Conservation (phyloP, 2,888 invertebrate genomes). For the Amblyjoppa fuscipennis region DNA sequence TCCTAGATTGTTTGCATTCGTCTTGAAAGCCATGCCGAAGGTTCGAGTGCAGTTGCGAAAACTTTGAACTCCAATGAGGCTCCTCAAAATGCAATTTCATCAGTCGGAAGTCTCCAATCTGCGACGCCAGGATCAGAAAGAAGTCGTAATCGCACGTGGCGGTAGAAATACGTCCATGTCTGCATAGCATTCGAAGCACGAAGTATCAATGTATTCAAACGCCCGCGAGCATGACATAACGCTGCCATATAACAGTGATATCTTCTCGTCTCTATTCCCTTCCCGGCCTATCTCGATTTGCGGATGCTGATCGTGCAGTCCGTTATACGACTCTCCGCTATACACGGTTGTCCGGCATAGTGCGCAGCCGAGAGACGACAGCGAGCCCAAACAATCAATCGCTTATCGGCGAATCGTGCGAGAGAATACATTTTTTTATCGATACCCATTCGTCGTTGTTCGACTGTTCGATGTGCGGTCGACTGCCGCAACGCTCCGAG, state of each 20-base stretch:
- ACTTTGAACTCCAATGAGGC: not conserved
- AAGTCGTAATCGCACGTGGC: conserved; percentile 21
- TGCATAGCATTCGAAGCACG: conserved; percentile 35
- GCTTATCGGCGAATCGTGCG: conserved; percentile 53
- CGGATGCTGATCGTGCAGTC: conserved; percentile 58
- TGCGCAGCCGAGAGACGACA: conserved; percentile 7
- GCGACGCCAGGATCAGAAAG: conserved; percentile 13
- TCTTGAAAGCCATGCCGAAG: not conserved
- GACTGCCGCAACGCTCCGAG: not conserved
- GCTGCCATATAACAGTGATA: conserved; percentile 51
- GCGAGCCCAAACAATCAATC: conserved; percentile 52
- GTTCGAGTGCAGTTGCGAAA: not conserved
- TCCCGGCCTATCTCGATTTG: conserved; percentile 64
- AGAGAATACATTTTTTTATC: conserved; percentile 62
- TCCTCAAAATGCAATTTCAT: conserved; percentile 4
- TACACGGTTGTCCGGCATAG: not conserved
- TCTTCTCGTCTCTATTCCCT: conserved; percentile 24
- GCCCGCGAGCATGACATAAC: conserved; percentile 13
- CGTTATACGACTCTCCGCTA: conserved; percentile 27
- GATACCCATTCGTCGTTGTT: conserved; percentile 44
- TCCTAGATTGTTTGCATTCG: not conserved
- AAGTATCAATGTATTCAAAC: conserved; percentile 32
- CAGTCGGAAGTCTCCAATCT: not conserved
- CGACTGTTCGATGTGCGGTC: conserved; percentile 18
- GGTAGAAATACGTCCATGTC: conserved; percentile 23